These are phyloP conservation scores for Drosophila prolongata DNA, from an alignment of 2,888 invertebrate genomes.

Conservation along the genomic window DNA sequence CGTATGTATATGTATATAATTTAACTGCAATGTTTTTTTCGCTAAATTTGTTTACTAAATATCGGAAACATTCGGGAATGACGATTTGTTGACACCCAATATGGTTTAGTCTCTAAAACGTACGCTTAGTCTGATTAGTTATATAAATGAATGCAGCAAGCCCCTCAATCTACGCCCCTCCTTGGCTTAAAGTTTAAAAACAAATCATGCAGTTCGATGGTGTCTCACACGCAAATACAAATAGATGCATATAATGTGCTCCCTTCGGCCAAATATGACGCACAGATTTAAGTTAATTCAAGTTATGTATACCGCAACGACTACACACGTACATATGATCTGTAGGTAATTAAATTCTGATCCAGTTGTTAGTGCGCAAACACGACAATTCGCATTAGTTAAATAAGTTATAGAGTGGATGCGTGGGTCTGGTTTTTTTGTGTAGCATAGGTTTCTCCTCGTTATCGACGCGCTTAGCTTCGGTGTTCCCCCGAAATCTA, in stretches of 20 bases:
- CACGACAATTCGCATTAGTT: conserved; percentile 35
- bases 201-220: conserved; percentile 37
- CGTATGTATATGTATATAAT: conserved; percentile 38
- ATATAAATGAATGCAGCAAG: conserved; percentile 39
- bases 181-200: conserved; percentile 17
- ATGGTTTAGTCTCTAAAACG: conserved; percentile 34
- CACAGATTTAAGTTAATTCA: conserved; percentile 43
- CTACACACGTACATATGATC: conserved; percentile 55
- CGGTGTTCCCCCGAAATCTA: conserved; percentile 67
- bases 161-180: conserved; percentile 1
- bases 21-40: conserved; percentile 42
- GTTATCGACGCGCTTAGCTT: conserved; percentile 46
- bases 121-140: conserved; percentile 45
- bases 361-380: conserved; percentile 53
- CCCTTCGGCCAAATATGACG: conserved; percentile 23
- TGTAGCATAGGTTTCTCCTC: conserved; percentile 39
- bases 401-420: conserved; percentile 45
- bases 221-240: conserved; percentile 33
- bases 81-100: conserved; percentile 27
- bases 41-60: conserved; percentile 31
- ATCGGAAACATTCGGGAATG: conserved; percentile 55
- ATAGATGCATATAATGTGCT: conserved; percentile 26
- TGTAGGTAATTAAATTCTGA: conserved; percentile 49
- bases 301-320: conserved; percentile 41
- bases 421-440: conserved; percentile 24